Conservation (phyloP, 2,113 vertebrate species). For the Siniperca knerii region DNA sequence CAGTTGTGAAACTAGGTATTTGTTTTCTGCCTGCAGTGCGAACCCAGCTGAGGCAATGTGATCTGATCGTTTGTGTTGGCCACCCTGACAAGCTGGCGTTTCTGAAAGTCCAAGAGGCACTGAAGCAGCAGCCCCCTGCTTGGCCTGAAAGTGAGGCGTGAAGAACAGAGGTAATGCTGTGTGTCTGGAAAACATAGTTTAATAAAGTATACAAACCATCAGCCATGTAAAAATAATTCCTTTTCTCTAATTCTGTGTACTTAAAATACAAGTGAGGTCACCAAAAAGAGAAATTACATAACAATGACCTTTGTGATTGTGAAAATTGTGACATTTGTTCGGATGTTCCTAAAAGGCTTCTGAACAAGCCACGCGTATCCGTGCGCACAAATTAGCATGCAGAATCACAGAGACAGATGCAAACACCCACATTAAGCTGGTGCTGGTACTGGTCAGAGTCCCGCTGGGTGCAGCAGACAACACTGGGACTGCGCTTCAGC, state of each 20-base stretch:
- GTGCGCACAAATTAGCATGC: conserved; percentile 15
- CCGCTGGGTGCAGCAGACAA: conserved; percentile 65
- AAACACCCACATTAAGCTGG: conserved; percentile 6
- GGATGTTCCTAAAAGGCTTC: conserved; percentile 10
- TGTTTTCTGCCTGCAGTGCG: conserved; percentile 81
- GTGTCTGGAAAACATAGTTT: neutral
- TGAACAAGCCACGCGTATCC: neutral
- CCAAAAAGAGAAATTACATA: conserved; percentile 10
- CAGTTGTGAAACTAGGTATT: conserved; percentile 28
- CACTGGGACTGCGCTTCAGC: conserved; percentile 81
- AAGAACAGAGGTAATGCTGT: conserved; percentile 49
- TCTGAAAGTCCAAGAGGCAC: conserved; percentile 67
- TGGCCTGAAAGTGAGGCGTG: conserved; percentile 44
- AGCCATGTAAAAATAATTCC: neutral
- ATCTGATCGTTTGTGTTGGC: conserved; percentile 88
- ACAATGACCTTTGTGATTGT: conserved; percentile 20
- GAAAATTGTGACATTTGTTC: conserved; percentile 37
- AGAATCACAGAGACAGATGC: neutral
- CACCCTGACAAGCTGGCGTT: conserved; percentile 75
- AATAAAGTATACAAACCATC: neutral
- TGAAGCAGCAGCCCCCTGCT: conserved; percentile 14
- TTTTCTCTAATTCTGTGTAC: conserved; percentile 3
- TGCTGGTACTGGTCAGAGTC: conserved; percentile 43
- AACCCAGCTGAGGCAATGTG: conserved; percentile 88
- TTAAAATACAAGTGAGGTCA: conserved; percentile 1